Conservation (phyloP, 1,140 invertebrate genomes). For the Drosophila nasuta region DNA sequence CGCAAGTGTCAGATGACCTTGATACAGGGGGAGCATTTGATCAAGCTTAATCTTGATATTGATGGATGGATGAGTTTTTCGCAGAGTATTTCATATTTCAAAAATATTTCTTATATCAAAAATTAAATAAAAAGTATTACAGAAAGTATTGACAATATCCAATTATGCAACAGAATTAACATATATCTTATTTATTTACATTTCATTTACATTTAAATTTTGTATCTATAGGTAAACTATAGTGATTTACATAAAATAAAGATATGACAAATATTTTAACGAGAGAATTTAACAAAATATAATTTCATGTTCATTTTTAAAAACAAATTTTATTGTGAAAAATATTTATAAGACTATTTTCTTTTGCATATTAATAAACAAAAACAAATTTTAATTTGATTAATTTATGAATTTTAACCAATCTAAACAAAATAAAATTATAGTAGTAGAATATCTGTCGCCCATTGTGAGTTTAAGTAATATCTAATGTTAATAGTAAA, state of each 20-base stretch:
- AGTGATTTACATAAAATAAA: constrained; percentile 27
- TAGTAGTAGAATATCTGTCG: constrained; percentile 13
- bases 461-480: not conserved
- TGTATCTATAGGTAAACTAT: constrained; percentile 25
- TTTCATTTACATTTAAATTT: constrained; percentile 56
- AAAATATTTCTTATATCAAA: too few relatives aligned
- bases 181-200: constrained; percentile 69
- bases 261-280: constrained; percentile 34
- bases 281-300: constrained; percentile 50
- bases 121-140: not conserved
- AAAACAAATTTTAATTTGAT: not conserved
- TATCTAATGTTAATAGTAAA: too few relatives aligned
- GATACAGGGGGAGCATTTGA: too few relatives aligned
- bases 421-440: constrained; percentile 12
- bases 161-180: not conserved
- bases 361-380: not conserved
- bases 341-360: not conserved
- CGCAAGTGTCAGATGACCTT: too few relatives aligned
- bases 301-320: constrained; percentile 18
- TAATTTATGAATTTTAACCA: not conserved
- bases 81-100: too few relatives aligned
- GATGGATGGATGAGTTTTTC: too few relatives aligned
- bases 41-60: too few relatives aligned
- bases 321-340: not conserved
- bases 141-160: not conserved